Evolutionary conservation across 2,888 invertebrate species (phyloP).

Genomic region (Cabera pusaria): DNA sequence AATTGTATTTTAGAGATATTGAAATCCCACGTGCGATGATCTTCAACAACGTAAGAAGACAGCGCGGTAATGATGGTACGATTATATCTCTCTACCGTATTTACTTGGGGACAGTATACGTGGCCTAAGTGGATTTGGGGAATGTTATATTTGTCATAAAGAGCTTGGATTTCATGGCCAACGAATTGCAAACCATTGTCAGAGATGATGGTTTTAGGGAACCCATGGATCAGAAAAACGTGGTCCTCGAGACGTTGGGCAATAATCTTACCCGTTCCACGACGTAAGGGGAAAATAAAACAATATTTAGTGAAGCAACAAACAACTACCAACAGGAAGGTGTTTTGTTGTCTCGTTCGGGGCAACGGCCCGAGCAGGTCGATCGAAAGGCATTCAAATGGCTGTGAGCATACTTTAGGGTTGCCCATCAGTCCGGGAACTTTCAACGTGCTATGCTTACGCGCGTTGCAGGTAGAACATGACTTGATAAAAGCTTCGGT

Average conservation of each 20-base stretch:
- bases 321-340: constrained; percentile 16
- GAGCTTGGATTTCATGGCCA: not conserved
- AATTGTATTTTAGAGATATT: constrained; percentile 22
- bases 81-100: constrained; percentile 2
- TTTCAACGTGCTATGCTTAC: not conserved
- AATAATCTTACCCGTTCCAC: constrained; percentile 18
- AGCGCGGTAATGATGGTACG: not conserved
- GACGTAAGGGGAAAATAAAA: constrained; percentile 17
- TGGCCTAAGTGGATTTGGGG: not conserved
- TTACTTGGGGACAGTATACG: not conserved
- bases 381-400: constrained; percentile 19
- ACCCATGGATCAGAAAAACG: not conserved
- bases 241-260: not conserved
- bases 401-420: constrained; percentile 27
- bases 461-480: not conserved
- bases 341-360: constrained; percentile 16
- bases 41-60: not conserved
- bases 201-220: not conserved
- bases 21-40: not conserved
- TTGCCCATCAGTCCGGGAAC: constrained; percentile 23
- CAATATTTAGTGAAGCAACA: constrained; percentile 28
- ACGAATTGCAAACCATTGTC: not conserved
- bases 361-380: constrained; percentile 29
- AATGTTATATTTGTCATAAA: constrained; percentile 1
- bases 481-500: not conserved